Evolutionary conservation across 2,113 vertebrate species (phyloP).

Genomic region (Cyrtonyx montezumae): DNA sequence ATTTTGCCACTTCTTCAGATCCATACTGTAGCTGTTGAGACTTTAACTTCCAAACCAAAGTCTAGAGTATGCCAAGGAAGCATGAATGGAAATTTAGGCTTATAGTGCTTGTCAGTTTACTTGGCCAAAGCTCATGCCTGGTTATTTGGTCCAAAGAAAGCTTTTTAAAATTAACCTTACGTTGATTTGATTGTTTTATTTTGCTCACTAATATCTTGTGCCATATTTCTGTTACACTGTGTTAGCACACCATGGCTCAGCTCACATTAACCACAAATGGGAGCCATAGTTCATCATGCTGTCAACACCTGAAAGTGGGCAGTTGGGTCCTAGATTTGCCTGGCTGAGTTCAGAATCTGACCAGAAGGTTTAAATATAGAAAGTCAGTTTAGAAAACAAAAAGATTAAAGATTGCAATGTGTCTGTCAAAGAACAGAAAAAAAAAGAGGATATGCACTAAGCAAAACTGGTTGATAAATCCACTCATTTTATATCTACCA

Average conservation of each 20-base stretch:
- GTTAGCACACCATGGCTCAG: not conserved
- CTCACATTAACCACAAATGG: not conserved
- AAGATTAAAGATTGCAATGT: not conserved
- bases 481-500: not conserved
- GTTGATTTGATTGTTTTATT: not conserved
- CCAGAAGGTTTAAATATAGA: not conserved
- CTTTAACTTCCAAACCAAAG: not conserved
- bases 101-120: not conserved
- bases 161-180: not conserved
- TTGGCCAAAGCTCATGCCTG: not conserved
- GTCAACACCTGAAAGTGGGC: not conserved
- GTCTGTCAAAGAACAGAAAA: not conserved
- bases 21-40: not conserved
- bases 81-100: not conserved
- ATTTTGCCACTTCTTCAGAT: not conserved
- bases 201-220: not conserved
- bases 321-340: not conserved
- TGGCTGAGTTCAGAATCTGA: not conserved
- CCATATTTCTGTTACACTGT: not conserved
- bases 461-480: not conserved
- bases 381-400: not conserved
- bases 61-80: not conserved
- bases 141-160: not conserved
- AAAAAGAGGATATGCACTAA: not conserved
- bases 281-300: not conserved